Conservation (phyloP, 37 sponge, comb jelly and placozoan genomes). For the Mnemiopsis leidyi region DNA sequence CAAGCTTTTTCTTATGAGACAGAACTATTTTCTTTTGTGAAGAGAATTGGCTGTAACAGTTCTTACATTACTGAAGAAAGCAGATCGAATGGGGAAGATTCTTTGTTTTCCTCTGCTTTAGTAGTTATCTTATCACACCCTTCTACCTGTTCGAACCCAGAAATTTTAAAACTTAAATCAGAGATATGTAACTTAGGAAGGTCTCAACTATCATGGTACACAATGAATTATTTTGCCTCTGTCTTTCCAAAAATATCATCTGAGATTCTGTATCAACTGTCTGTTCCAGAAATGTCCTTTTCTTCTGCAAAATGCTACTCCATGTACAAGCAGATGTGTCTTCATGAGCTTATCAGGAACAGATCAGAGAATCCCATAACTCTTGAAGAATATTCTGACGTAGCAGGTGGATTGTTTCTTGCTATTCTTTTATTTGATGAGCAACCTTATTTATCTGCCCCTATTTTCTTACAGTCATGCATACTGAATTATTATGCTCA, state of each 20-base stretch:
- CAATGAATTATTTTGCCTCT: neutral
- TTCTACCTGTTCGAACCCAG: neutral
- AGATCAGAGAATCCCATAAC: neutral
- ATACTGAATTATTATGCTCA: constrained; percentile 43
- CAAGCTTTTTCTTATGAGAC: constrained; percentile 59
- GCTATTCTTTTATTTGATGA: constrained; percentile 12
- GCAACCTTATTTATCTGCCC: constrained; percentile 10
- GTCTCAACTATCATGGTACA: neutral
- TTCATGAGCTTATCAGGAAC: constrained; percentile 27
- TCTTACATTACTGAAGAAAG: neutral
- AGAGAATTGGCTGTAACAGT: constrained; percentile 19
- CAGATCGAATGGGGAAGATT: neutral
- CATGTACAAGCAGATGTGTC: constrained; percentile 13
- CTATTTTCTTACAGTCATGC: neutral
- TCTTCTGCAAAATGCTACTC: constrained; percentile 23
- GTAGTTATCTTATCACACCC: neutral
- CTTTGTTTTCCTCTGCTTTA: constrained; percentile 20
- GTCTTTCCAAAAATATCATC: constrained; percentile 18
- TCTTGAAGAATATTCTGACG: constrained; percentile 24
- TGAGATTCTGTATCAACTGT: constrained; percentile 41
- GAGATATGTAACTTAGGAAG: constrained; percentile 23
- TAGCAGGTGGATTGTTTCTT: constrained; percentile 1
- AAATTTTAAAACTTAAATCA: neutral
- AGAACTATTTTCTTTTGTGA: constrained; percentile 8
- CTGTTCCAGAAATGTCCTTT: neutral